Evolutionary conservation across 2,888 invertebrate genomes (phyloP).

Genomic region (Tetragnatha montana): DNA sequence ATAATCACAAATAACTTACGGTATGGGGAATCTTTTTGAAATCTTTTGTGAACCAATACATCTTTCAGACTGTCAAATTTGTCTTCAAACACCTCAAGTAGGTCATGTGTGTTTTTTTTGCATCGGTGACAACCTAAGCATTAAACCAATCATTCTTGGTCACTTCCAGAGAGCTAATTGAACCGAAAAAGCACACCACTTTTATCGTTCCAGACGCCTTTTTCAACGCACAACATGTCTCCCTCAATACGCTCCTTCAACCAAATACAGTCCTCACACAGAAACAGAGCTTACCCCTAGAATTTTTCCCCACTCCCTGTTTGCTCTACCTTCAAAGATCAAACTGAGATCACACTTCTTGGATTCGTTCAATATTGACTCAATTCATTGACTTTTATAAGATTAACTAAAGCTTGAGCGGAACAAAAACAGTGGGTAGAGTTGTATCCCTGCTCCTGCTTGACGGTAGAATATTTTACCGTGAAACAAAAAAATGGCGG

Average conservation of each 20-base stretch:
- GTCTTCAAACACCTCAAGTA: no score
- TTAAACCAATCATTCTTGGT: neutral
- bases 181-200: neutral
- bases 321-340: conserved; percentile 40
- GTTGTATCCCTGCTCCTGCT: conserved; percentile 14
- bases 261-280: conserved; percentile 5
- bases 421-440: conserved; percentile 3
- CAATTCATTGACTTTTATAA: conserved; percentile 45
- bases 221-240: neutral
- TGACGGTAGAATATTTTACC: conserved; percentile 1
- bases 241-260: neutral
- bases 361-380: conserved; percentile 44
- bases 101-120: no score
- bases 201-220: neutral
- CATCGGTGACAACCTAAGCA: neutral
- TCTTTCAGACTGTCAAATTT: no score
- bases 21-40: no score
- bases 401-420: conserved; percentile 48
- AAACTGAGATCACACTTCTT: conserved; percentile 39
- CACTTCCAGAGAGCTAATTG: neutral
- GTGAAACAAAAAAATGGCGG: conserved; percentile 1
- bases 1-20: no score
- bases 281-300: neutral
- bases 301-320: conserved; percentile 21
- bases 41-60: no score